Base-by-base conservation (phyloP, 1,140 invertebrate species). In the Diabrotica virgifera region DNA sequence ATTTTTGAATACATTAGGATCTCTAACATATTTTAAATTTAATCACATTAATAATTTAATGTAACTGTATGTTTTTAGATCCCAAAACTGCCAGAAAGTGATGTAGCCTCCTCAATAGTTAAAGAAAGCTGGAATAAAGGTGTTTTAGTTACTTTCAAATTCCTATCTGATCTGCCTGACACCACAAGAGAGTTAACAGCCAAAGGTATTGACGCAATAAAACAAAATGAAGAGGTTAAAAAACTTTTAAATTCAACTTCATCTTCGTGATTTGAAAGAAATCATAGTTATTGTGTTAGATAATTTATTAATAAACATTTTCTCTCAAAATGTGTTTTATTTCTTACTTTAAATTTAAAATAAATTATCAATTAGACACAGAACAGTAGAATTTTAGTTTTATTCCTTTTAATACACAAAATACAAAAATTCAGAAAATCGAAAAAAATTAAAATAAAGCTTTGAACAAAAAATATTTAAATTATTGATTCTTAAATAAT, bases 81-180 rank as follows among this genome's bases (percentile, higher is more conserved):
- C 14, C 83, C 84, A 46, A 77, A 80, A 52, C 70, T 85, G 58
- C 84, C 83, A n/a, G 77, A 80, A 72, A 79, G 80, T 63, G 81
- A 70, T 50, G 63, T 66, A 53, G 13, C 65, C 9, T 62, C 79
- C 55, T 81, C 83, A 71, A 66, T 82, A 62, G 79, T 80, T 54
- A 82, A 82, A 73, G 78, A 83, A 66, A 84, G 82, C 66, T 85
- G 83, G 83, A 85, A 85, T 69, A 72, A 72, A 75, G 83, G 83
- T 65, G 82, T 85, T 0, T 81, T 82, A 73, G 65, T 79, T 37
- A 81, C 82, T 69, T 84, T 85, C 65, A 74, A 72, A 58, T 85
- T 84, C 71, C 64, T 85, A 10, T 72, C 79, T 6, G 72, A 84
- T 69, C 71, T 84, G 10, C 84, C 83, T 5, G 75, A 76, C 64